Percentiles rank a stretch among this genome's conserved stretches.
These are phyloP conservation scores for Drosophila repleta DNA, from an alignment of 1,140 invertebrate genomes.

Conservation along the genomic window DNA sequence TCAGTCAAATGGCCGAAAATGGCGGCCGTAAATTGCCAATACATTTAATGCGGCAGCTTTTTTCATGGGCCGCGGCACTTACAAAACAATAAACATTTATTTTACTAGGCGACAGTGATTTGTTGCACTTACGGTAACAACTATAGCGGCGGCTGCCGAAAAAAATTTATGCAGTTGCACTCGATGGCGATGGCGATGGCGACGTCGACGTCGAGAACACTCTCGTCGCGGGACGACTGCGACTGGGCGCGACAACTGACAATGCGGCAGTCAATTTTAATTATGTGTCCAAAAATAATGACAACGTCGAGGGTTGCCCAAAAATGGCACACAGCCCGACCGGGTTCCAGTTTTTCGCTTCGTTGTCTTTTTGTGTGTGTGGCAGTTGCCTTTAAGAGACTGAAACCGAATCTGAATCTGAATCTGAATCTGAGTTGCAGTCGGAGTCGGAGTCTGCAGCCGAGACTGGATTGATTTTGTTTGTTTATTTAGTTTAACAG, in stretches of 20 bases:
- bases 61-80: slow-evolving; percentile 61
- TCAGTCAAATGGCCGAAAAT: slow-evolving; percentile 77
- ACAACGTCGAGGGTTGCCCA: slow-evolving; percentile 68
- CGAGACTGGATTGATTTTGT: slow-evolving; percentile 43
- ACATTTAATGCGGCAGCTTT: slow-evolving; percentile 64
- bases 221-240: slow-evolving; percentile 40
- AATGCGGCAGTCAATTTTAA: slow-evolving; percentile 79
- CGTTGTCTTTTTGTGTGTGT: slow-evolving; percentile 58
- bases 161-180: slow-evolving; percentile 70
- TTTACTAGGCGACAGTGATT: slow-evolving; percentile 77
- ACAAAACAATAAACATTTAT: slow-evolving; percentile 81
- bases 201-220: slow-evolving; percentile 44
- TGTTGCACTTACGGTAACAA: slow-evolving; percentile 64
- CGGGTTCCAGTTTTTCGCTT: slow-evolving; percentile 31
- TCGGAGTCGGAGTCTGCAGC: slow-evolving; percentile 21
- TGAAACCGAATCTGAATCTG: slow-evolving; percentile 32
- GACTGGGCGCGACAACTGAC: slow-evolving; percentile 78
- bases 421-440: slow-evolving; percentile 17
- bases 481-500: slow-evolving; percentile 31
- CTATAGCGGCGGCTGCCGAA: slow-evolving; percentile 41
- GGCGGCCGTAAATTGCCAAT: slow-evolving; percentile 73
- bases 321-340: slow-evolving; percentile 59
- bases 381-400: slow-evolving; percentile 50
- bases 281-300: slow-evolving; percentile 79
- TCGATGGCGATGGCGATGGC: slow-evolving; percentile 16